Evolutionary conservation across 2,113 vertebrate species (phyloP).

Genomic region (Physeter macrocephalus): DNA sequence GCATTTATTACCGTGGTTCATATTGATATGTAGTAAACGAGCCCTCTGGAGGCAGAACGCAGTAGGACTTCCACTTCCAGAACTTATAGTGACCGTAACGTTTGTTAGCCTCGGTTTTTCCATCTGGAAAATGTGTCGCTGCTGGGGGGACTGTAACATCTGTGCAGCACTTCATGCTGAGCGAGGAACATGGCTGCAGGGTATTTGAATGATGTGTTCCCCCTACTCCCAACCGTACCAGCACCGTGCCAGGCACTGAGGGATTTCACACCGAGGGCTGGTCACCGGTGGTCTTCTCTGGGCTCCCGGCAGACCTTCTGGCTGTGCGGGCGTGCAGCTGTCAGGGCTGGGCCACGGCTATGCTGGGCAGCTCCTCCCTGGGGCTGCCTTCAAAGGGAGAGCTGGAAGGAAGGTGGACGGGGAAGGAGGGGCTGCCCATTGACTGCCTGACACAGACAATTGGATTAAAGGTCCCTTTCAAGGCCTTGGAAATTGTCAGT

Average conservation of each 20-base stretch:
- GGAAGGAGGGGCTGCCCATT: not conserved
- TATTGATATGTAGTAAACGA: fast-evolving
- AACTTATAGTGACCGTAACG: too few species aligned
- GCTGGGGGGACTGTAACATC: fast-evolving
- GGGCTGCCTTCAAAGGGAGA: not conserved
- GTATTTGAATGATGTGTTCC: fast-evolving
- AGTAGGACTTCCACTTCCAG: not conserved
- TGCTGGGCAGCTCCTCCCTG: not conserved
- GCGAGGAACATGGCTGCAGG: not conserved
- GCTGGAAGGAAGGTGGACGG: not conserved
- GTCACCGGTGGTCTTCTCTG: fast-evolving
- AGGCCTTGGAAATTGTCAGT: not conserved
- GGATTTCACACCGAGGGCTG: not conserved
- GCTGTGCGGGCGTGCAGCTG: fast-evolving
- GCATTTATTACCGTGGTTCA: not conserved
- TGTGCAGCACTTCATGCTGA: not conserved
- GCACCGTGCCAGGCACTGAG: fast-evolving
- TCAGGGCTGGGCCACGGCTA: not conserved
- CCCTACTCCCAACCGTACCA: fast-evolving
- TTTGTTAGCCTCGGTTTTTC: not conserved
- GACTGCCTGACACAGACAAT: not conserved
- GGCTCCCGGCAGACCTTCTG: not conserved
- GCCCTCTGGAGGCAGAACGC: not conserved
- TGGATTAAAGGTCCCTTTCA: not conserved
- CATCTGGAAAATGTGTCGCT: not conserved